Conservation (phyloP, 2,888 invertebrate genomes). For the Notodonta dromedarius region DNA sequence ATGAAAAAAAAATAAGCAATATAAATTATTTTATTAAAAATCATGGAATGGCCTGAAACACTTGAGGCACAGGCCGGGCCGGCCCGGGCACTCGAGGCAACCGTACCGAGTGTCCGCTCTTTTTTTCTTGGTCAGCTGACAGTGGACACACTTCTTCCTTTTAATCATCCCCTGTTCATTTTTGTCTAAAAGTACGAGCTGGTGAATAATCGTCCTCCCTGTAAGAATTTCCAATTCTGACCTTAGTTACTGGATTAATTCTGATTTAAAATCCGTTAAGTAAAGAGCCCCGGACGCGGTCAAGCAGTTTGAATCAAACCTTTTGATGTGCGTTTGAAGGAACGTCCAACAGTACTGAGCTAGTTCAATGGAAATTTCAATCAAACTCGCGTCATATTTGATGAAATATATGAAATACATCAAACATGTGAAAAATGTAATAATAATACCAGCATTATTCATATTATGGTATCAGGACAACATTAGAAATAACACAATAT, state of each 20-base stretch:
- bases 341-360: no score
- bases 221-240: not conserved
- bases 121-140: not conserved
- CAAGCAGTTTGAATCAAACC: no score
- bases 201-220: not conserved
- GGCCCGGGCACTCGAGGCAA: not conserved
- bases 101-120: not conserved
- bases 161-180: not conserved
- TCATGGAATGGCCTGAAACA: slow-evolving; percentile 1
- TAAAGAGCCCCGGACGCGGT: no score
- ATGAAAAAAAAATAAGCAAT: no score
- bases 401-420: no score
- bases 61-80: not conserved
- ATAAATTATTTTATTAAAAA: not conserved
- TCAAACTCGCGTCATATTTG: no score
- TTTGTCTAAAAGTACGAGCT: not conserved
- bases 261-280: no score
- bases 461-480: no score
- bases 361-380: no score
- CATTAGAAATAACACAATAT: not conserved
- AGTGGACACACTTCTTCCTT: not conserved
- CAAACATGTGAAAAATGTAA: no score
- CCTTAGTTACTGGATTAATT: not conserved
- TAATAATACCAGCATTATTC: no score
- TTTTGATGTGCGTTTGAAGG: no score